phyloP scores from a whole-genome alignment of 2,797 vertebrate species.

The Micropoecilia bifurca region DNA sequence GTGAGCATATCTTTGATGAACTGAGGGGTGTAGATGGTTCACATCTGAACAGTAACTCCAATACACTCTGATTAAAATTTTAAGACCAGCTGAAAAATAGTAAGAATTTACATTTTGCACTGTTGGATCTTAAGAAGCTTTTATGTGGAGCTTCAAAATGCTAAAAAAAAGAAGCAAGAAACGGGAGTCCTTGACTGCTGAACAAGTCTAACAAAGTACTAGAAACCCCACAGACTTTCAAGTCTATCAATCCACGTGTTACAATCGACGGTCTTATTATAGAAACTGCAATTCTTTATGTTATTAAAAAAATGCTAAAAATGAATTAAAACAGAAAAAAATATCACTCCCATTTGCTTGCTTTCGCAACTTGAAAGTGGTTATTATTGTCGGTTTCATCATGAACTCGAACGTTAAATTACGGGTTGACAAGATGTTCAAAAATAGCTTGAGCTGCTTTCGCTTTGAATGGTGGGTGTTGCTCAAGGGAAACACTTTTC shows the following conservation, averaged over 20 bases:
- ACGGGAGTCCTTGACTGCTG: neutral
- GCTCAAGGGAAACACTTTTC: slow-evolving; percentile 11
- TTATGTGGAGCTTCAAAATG: neutral
- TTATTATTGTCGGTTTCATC: neutral
- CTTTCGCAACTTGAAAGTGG: neutral
- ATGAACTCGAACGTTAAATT: slow-evolving; percentile 47
- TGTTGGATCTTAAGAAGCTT: neutral
- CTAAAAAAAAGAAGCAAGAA: neutral
- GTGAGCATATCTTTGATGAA: neutral
- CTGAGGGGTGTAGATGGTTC: neutral
- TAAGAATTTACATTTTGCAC: neutral
- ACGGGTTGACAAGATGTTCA: slow-evolving; percentile 13
- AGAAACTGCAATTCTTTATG: neutral
- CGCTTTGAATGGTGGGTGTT: slow-evolving; percentile 23
- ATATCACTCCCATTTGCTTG: neutral
- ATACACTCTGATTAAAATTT: neutral
- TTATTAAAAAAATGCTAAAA: neutral
- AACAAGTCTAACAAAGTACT: neutral
- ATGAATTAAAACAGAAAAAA: neutral
- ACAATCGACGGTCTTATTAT: neutral
- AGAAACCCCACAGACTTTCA: neutral
- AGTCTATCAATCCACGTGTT: neutral
- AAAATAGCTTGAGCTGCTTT: slow-evolving; percentile 14
- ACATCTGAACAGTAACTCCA: neutral
- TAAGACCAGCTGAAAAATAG: neutral